Evolutionary conservation across 2,113 vertebrate species (phyloP).

Genomic region (Pseudopodoces humilis): DNA sequence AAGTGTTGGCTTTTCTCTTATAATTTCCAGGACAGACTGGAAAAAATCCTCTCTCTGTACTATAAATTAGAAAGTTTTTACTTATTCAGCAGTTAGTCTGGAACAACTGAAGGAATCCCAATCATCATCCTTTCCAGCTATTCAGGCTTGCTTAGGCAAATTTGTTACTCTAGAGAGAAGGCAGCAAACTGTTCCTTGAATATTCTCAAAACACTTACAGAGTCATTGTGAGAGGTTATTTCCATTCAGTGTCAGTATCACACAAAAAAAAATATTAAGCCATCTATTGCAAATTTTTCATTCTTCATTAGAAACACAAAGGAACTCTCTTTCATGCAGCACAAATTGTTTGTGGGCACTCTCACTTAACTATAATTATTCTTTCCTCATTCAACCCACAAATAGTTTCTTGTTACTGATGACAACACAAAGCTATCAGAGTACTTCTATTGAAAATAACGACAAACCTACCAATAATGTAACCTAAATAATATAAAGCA

Average conservation of each 20-base stretch:
- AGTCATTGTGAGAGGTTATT: background rate
- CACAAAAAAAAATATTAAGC: background rate
- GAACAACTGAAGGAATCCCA: background rate
- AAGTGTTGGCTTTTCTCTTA: background rate
- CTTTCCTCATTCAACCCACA: background rate
- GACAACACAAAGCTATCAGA: background rate
- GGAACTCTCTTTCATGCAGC: background rate
- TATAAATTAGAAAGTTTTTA: background rate
- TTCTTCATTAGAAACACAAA: background rate
- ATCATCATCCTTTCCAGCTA: background rate
- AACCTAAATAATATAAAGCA: background rate
- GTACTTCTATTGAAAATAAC: background rate
- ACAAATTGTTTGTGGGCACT: background rate
- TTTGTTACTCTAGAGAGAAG: background rate
- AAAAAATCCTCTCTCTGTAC: background rate
- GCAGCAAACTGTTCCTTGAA: background rate
- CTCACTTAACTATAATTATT: slow-evolving; percentile 7
- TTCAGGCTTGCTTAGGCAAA: background rate
- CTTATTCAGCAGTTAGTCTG: background rate
- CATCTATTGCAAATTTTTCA: background rate
- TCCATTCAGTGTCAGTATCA: background rate
- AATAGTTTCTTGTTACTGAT: slow-evolving; percentile 13
- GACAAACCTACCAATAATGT: background rate
- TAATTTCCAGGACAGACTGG: background rate
- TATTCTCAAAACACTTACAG: background rate